These are phyloP conservation scores for Acrobasis repandana DNA, from an alignment of 2,888 invertebrate genomes.

Conservation along the genomic window DNA sequence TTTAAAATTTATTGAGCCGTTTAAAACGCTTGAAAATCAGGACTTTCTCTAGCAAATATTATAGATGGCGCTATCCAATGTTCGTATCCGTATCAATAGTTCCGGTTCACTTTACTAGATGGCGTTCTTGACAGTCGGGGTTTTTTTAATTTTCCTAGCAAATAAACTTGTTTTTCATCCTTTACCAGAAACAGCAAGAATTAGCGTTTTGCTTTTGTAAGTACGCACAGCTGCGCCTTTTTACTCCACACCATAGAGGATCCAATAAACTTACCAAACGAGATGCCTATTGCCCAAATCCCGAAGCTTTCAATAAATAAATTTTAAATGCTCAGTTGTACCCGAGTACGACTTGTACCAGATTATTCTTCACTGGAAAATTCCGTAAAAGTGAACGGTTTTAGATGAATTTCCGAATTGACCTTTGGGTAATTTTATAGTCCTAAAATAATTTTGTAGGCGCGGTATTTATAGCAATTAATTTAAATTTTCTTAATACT, in stretches of 20 bases:
- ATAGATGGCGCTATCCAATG: no score
- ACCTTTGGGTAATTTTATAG: background rate
- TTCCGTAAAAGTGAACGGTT: background rate
- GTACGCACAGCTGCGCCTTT: background rate
- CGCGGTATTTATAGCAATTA: background rate
- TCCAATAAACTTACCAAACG: background rate
- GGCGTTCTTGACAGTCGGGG: no score
- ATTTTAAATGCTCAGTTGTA: background rate
- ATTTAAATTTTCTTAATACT: no score
- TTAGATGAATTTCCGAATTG: background rate
- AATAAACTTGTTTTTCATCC: no score
- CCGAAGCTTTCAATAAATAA: slow-evolving; percentile 1
- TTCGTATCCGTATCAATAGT: no score
- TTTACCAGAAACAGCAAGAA: background rate
- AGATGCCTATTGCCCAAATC: background rate
- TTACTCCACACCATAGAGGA: background rate
- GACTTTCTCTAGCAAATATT: no score
- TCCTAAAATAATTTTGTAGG: background rate
- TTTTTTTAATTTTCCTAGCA: no score
- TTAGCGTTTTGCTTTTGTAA: background rate
- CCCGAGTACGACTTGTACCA: background rate
- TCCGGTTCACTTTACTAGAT: no score
- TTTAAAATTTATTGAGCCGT: no score
- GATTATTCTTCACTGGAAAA: background rate
- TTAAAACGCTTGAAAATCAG: no score